Conservation (phyloP, 2,888 invertebrate genomes). For the Buathra laborator region DNA sequence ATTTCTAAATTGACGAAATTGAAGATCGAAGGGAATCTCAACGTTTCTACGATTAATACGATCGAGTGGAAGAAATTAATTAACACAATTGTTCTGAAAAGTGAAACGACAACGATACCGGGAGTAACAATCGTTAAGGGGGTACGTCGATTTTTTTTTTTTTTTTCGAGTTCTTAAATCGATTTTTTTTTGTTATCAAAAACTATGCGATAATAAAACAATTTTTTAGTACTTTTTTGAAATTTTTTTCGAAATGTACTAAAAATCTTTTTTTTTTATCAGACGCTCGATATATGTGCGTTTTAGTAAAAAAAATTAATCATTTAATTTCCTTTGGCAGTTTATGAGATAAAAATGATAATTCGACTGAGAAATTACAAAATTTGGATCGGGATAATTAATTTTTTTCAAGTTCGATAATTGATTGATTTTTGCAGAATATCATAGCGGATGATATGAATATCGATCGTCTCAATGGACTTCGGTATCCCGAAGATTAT, state of each 20-base stretch:
- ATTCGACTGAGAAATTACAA: too few relatives aligned
- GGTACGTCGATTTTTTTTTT: conserved; percentile 81
- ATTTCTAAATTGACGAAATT: conserved; percentile 73
- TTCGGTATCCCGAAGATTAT: conserved; percentile 87
- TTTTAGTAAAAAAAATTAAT: too few relatives aligned
- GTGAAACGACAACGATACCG: conserved; percentile 82
- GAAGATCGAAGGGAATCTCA: conserved; percentile 72
- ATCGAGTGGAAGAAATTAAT: conserved; percentile 85
- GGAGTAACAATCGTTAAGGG: conserved; percentile 85
- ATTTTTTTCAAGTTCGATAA: not conserved
- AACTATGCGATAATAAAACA: too few relatives aligned
- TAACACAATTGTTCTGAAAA: conserved; percentile 85
- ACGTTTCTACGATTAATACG: conserved; percentile 85
- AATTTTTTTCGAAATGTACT: too few relatives aligned
- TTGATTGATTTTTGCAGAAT: conserved; percentile 68
- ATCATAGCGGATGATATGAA: conserved; percentile 82
- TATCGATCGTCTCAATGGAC: conserved; percentile 84
- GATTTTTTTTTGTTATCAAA: too few relatives aligned
- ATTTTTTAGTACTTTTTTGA: too few relatives aligned
- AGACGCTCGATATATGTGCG: too few relatives aligned
- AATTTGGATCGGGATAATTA: not conserved
- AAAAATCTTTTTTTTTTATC: too few relatives aligned
- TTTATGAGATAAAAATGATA: too few relatives aligned
- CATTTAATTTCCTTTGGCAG: too few relatives aligned
- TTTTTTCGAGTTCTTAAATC: too few relatives aligned